Base-by-base conservation (phyloP, 35 echinoderm and acorn worm genomes). In the Ophiothrix spiculata region DNA sequence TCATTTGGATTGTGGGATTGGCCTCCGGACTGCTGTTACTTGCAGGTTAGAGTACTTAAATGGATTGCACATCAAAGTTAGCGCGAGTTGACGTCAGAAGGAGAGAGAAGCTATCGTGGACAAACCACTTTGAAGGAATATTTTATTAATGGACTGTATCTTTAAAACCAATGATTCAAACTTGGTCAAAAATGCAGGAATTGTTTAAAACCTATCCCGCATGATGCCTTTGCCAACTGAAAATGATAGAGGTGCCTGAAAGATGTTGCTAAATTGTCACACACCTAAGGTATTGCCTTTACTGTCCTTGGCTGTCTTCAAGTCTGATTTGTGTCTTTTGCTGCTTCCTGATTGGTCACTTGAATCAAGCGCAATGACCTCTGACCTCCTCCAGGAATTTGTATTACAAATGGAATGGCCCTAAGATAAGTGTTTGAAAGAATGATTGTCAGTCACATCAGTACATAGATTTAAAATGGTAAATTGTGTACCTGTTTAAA, bases 371-470 rank as follows among this genome's bases (percentile, higher is more conserved):
- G 76, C 36, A 0, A 91, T 38, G 11, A 91, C 83, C 40, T 91
- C 90, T 54, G 36, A 46, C 60, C 84, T 91, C 32, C 75, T 75
- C 90, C 90, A 91, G 41, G 35, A 69, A 77, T 91, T 83, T 40
- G 90, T 83, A 56, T 91, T 91, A 33, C 85, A 60, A 1, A 86
- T 39, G 2, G 81, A 54, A 54, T 54, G 45, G 8, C 21, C 45
- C 0, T 11, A 54, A 11, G 45, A 8, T 54, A 54, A 54, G 45
- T 54, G 8, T 54, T 11, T 54, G 45, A n/a, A n/a, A n/a, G n/a
- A n/a, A n/a, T n/a, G 8, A 54, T 54, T 54, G 8, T 54, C 45
- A 54, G 45, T 21, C 45, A n/a, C n/a, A 54, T 54, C 45, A 54
- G 45, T 54, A 21, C 45, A 54, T 11, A 54, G 21, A 11, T 54